Conservation (phyloP, 1,140 invertebrate genomes). For the Hypothenemus hampei region DNA sequence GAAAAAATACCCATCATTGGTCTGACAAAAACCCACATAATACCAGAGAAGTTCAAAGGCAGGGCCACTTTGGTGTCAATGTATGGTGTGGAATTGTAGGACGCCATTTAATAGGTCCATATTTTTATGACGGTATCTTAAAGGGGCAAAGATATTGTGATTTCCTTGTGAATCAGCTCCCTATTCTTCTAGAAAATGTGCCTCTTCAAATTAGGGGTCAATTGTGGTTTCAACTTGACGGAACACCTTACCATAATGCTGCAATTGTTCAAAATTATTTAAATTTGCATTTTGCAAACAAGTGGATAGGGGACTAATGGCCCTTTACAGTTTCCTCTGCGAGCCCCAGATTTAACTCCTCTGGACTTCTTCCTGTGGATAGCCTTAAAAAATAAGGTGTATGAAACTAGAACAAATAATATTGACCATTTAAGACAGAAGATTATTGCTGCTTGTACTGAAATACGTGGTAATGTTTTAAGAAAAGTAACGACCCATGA, state of each 20-base stretch:
- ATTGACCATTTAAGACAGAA: too few relatives aligned
- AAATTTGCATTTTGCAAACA: too few relatives aligned
- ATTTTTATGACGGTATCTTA: conserved; percentile 5
- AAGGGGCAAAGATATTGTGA: conserved; percentile 1
- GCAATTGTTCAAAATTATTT: conserved; percentile 8
- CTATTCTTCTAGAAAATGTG: conserved; percentile 7
- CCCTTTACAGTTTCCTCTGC: background rate
- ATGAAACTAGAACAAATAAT: too few relatives aligned
- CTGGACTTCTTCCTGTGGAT: conserved; percentile 3
- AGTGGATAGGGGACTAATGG: conserved; percentile 5
- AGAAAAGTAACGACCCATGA: too few relatives aligned
- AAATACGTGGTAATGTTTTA: background rate
- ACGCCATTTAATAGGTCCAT: conserved; percentile 6
- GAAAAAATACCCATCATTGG: conserved; percentile 2
- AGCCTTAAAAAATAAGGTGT: conserved; percentile 7
- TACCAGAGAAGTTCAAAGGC: conserved; percentile 7
- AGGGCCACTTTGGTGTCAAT: conserved; percentile 1
- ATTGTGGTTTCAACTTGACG: conserved; percentile 1
- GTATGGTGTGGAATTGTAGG: conserved; percentile 8
- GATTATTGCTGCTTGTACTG: too few relatives aligned
- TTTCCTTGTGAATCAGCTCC: conserved; percentile 1
- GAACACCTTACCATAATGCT: background rate
- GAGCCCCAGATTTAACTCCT: too few relatives aligned
- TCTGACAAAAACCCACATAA: conserved; percentile 5
- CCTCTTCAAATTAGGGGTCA: conserved; percentile 1